These are phyloP conservation scores for Yponomeuta evonymella DNA, from an alignment of 2,888 invertebrate species.

Conservation along the genomic window DNA sequence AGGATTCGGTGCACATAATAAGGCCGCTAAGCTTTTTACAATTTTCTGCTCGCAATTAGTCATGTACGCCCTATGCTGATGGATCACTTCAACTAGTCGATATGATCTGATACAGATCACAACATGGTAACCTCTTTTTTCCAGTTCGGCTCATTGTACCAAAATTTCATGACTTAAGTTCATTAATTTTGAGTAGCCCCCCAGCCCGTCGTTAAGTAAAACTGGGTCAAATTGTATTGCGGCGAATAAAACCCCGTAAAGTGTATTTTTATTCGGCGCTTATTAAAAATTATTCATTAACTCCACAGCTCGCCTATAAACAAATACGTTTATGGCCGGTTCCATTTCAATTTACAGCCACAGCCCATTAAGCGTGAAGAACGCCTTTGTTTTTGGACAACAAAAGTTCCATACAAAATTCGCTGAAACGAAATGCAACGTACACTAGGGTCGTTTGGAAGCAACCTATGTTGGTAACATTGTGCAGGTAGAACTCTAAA, in stretches of 20 bases:
- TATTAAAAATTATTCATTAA: constrained; percentile 39
- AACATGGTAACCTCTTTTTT: too few species aligned
- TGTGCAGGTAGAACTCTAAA: neutral
- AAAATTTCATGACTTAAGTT: neutral
- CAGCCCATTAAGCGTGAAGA: neutral
- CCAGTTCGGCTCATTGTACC: too few species aligned
- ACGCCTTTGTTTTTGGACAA: neutral
- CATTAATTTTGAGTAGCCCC: neutral
- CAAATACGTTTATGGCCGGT: constrained; percentile 39
- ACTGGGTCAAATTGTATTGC: constrained; percentile 32
- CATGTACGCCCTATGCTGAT: too few species aligned
- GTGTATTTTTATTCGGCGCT: constrained; percentile 34
- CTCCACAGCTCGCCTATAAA: constrained; percentile 27
- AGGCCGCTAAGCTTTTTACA: too few species aligned
- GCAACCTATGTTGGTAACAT: too few species aligned
- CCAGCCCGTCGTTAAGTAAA: constrained; percentile 22
- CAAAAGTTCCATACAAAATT: neutral
- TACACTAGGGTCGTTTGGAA: neutral
- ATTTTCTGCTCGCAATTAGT: too few species aligned
- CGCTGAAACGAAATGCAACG: neutral
- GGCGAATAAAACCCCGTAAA: constrained; percentile 28
- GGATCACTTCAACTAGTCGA: too few species aligned
- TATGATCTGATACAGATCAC: too few species aligned
- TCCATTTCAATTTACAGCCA: constrained; percentile 20
- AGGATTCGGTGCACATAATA: too few species aligned